These are phyloP conservation scores for Eira barbara DNA, from an alignment of 2,113 vertebrate genomes.

Conservation along the genomic window DNA sequence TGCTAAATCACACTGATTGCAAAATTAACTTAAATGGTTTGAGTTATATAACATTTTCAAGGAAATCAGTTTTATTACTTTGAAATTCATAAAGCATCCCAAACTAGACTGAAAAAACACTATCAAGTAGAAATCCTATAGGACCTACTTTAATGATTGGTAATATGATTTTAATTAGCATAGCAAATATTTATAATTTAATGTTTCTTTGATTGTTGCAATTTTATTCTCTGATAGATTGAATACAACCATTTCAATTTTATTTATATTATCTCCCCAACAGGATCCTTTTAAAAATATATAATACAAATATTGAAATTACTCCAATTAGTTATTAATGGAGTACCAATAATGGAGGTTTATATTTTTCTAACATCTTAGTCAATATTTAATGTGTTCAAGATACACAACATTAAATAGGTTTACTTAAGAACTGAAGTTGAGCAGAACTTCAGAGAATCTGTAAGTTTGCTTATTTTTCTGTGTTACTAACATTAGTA, in stretches of 20 bases:
- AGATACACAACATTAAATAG: not conserved
- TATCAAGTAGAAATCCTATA: not conserved
- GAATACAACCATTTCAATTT: not conserved
- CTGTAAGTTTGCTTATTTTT: not conserved
- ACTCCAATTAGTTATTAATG: not conserved
- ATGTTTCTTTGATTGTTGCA: conserved; percentile 1
- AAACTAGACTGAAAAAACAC: not conserved
- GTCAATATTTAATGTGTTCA: conserved; percentile 17
- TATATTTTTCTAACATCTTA: not conserved
- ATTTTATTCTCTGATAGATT: conserved; percentile 28
- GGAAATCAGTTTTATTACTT: conserved; percentile 19
- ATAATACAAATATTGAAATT: not conserved
- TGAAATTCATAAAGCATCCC: not conserved
- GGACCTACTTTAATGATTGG: not conserved
- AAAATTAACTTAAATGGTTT: conserved; percentile 15
- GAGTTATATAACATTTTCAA: conserved; percentile 30
- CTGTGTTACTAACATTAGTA: not conserved
- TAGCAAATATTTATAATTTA: conserved; percentile 16
- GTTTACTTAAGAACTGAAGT: not conserved
- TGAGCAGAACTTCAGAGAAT: not conserved
- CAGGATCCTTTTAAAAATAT: not conserved
- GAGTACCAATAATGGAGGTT: not conserved
- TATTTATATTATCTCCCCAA: conserved; percentile 40
- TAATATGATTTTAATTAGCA: conserved; percentile 1
- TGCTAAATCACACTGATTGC: not conserved